Evolutionary conservation across 37 sponge, comb jelly and placozoan species (phyloP), one percentile per base, ranked within the genome.

Genomic region (Halisarca cf. caerulea): DNA sequence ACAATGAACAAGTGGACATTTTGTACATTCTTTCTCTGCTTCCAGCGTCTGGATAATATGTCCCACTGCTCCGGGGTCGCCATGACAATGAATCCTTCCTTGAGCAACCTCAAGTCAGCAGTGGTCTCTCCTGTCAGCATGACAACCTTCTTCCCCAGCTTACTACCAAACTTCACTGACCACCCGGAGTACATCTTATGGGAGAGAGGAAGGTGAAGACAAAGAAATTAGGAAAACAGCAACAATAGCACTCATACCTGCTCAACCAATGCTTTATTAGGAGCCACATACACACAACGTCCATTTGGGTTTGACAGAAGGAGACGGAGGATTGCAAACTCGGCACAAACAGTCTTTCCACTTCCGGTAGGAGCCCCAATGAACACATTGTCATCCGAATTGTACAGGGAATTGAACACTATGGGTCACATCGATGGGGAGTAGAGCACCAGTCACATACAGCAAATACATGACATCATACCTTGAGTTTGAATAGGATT

Each of bases 271-370:
- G 90, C 75, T 39, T 91, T 91, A 30, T 88, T 85, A 32, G 99
- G 99, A 23, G 99, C 90, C 33, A 99, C 90, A 82, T 84, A 99
- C 15, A 99, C 94, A 84, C 95, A 96, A 6, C 89, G 68, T 3
- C 90, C 88, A 64, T 92, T 87, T 38, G 89, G 84, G 20, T 84
- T 78, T 27, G 86, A 81, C 7, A 88, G 84, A 59, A 95, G 89
- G 80, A 95, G 78, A 33, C 94, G 75, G 55, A 96, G 83, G 71
- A 99, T 91, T 33, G 97, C 99, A 89, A 99, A 90, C 88, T 99
- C 99, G 39, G 97, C 99, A 87, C 99, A 99, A 23, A 99, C 87
- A 55, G 99, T 99, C 81, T 99, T 99, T 6, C 99, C 99, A 88
- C 97, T 96, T 20, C 99, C 99, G 66, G 93, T 95, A 7, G 99